Evolutionary conservation across 2,888 invertebrate genomes (phyloP).

Genomic region (Tillus elongatus): DNA sequence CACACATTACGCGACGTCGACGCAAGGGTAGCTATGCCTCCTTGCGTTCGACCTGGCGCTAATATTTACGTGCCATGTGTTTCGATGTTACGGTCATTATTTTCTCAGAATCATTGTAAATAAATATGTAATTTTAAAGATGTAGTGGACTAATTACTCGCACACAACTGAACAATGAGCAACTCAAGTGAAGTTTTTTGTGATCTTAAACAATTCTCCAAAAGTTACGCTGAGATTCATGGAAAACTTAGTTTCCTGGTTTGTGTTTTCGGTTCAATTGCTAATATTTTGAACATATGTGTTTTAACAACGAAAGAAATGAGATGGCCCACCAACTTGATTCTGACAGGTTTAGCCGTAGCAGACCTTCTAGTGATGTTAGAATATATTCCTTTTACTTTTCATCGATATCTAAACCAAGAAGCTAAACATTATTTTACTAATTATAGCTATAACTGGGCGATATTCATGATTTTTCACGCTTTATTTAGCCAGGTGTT

Average conservation of each 20-base stretch:
- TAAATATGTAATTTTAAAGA: too few species aligned
- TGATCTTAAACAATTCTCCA: constrained; percentile 52
- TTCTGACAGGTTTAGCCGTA: constrained; percentile 81
- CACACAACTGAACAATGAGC: too few species aligned
- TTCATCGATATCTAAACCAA: constrained; percentile 66
- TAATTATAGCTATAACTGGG: constrained; percentile 62
- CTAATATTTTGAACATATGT: constrained; percentile 85
- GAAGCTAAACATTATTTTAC: constrained; percentile 46
- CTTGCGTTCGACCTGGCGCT: too few species aligned
- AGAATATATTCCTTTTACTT: constrained; percentile 84
- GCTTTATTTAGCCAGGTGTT: constrained; percentile 81
- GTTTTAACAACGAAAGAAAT: constrained; percentile 85
- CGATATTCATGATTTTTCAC: constrained; percentile 80
- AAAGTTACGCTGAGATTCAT: constrained; percentile 63
- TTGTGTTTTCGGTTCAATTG: constrained; percentile 81
- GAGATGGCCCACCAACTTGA: constrained; percentile 84
- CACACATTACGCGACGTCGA: too few species aligned
- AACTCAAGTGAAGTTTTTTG: constrained; percentile 25
- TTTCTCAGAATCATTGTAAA: too few species aligned
- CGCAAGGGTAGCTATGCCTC: too few species aligned
- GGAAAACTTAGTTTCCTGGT: constrained; percentile 80
- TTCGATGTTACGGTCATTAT: too few species aligned
- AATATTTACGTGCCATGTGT: too few species aligned
- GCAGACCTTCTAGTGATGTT: constrained; percentile 92
- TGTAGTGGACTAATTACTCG: too few species aligned